These are phyloP conservation scores for Vanessa tameamea DNA, from an alignment of 1,140 invertebrate genomes.

Conservation along the genomic window DNA sequence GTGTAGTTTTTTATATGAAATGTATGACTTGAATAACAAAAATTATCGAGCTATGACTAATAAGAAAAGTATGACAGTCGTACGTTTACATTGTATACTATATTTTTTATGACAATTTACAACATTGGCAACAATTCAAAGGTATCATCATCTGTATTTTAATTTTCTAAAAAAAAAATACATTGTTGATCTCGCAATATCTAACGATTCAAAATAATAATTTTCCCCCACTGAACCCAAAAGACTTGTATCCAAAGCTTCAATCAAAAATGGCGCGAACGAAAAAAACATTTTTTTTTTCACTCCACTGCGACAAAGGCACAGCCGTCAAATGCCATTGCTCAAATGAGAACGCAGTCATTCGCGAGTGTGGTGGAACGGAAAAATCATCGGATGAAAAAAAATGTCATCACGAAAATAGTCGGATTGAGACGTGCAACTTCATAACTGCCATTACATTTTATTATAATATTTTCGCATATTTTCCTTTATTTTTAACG, in stretches of 20 bases:
- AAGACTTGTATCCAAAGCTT: conserved; percentile 55
- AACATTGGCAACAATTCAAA: neutral
- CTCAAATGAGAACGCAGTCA: conserved; percentile 77
- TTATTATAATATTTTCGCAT: neutral
- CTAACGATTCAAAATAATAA: conserved; percentile 11
- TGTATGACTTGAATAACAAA: too few species aligned
- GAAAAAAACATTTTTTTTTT: conserved; percentile 57
- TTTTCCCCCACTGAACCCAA: conserved; percentile 42
- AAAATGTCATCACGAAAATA: conserved; percentile 59
- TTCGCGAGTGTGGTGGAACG: conserved; percentile 71
- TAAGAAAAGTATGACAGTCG: too few species aligned
- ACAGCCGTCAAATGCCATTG: conserved; percentile 75
- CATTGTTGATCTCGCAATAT: neutral
- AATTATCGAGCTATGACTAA: too few species aligned
- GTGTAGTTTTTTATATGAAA: too few species aligned
- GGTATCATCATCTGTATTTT: neutral
- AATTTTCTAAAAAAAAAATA: neutral
- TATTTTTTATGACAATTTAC: neutral
- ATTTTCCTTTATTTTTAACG: too few species aligned
- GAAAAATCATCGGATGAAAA: conserved; percentile 76
- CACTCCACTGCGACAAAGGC: conserved; percentile 62
- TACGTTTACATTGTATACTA: neutral
- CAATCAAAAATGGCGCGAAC: conserved; percentile 69
- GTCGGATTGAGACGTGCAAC: neutral
- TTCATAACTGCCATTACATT: neutral